A percentile compares a stretch with the other conserved stretches of the same genome.
These are phyloP conservation scores for Drosophila yooni DNA, from an alignment of 2,888 invertebrate genomes.

Conservation along the genomic window DNA sequence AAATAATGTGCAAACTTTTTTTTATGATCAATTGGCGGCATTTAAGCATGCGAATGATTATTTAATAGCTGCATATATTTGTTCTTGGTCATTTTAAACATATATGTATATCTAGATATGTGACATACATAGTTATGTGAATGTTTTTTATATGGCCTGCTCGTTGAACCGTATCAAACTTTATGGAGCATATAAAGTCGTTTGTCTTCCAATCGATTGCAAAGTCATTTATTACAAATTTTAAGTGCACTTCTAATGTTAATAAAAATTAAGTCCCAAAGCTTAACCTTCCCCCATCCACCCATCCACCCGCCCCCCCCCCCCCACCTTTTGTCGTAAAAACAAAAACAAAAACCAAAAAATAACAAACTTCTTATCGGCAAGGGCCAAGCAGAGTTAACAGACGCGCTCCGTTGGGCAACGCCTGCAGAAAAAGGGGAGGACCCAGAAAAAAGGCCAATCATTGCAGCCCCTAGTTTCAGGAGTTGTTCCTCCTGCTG, in stretches of 20 bases:
- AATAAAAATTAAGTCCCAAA: slow-evolving; percentile 70
- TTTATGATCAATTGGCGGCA: slow-evolving; percentile 27
- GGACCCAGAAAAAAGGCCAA: slow-evolving; percentile 47
- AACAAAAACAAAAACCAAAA: slow-evolving; percentile 45
- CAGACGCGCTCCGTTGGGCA: slow-evolving; percentile 47
- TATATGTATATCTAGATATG: slow-evolving; percentile 6
- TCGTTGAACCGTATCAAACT: slow-evolving; percentile 41
- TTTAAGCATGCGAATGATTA: slow-evolving; percentile 19
- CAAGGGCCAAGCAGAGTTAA: slow-evolving; percentile 49
- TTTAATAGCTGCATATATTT: slow-evolving; percentile 5
- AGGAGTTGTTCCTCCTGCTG: slow-evolving; percentile 9
- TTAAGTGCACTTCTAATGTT: slow-evolving; percentile 73
- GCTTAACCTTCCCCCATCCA: slow-evolving; percentile 12
- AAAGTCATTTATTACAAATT: slow-evolving; percentile 80
- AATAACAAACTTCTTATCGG: slow-evolving; percentile 59
- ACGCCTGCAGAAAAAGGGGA: slow-evolving; percentile 2
- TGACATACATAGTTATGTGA: slow-evolving; percentile 40
- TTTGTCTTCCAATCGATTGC: slow-evolving; percentile 71
- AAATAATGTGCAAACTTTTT: slow-evolving; percentile 36
- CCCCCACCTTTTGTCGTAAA: neutral
- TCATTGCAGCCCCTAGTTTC: slow-evolving; percentile 48
- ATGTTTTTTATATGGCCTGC: slow-evolving; percentile 14
- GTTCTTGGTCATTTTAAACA: neutral
- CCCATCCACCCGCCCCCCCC: too few relatives aligned
- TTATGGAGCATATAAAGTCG: slow-evolving; percentile 62